Evolutionary conservation across 2,888 invertebrate genomes (phyloP).

Genomic region (Rhagonycha fulva): DNA sequence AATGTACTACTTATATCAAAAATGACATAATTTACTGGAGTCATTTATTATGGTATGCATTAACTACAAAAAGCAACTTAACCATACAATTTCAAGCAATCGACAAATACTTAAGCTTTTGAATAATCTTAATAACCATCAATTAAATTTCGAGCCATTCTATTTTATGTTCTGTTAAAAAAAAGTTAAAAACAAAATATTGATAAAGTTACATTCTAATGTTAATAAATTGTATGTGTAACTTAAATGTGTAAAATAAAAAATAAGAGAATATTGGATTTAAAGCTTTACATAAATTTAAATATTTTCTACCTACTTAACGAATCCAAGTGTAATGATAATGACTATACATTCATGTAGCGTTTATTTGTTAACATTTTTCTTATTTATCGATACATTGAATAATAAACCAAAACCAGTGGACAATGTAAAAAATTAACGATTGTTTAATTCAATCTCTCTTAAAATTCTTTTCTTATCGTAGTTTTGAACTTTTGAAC

Average conservation of each 20-base stretch:
- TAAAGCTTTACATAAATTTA: constrained; percentile 21
- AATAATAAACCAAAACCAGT: neutral
- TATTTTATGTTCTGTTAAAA: neutral
- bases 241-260: constrained; percentile 9
- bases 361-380: constrained; percentile 9
- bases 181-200: neutral
- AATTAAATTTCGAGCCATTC: neutral
- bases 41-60: neutral
- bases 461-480: neutral
- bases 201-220: neutral
- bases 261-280: constrained; percentile 17
- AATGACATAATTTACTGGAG: neutral
- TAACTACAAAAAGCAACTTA: neutral
- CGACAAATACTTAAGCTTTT: neutral
- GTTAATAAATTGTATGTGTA: neutral
- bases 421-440: neutral
- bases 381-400: neutral
- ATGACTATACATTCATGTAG: constrained; percentile 9
- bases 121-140: neutral
- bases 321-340: constrained; percentile 8
- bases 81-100: neutral
- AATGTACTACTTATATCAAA: neutral
- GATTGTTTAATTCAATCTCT: neutral
- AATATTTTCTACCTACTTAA: constrained; percentile 10
- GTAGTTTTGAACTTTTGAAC: too few species aligned